These are phyloP conservation scores for Callinectes sapidus DNA, from an alignment of 2,888 invertebrate species.

Conservation along the genomic window DNA sequence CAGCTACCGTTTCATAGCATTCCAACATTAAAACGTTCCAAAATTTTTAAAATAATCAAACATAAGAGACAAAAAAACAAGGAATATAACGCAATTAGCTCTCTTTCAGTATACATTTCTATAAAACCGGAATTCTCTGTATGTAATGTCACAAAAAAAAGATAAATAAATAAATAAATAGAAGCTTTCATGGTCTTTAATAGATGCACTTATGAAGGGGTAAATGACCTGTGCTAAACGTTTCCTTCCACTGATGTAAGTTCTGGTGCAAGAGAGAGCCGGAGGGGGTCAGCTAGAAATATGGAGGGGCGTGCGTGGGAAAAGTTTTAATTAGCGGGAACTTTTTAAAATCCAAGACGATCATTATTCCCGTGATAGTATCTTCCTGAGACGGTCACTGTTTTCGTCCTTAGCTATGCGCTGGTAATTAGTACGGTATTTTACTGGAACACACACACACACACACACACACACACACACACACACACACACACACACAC, in stretches of 20 bases:
- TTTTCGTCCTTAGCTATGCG: neutral
- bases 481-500: no score
- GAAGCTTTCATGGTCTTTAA: neutral
- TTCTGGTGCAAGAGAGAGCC: neutral
- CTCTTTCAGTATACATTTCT: neutral
- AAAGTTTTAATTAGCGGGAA: neutral
- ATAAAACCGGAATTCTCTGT: neutral
- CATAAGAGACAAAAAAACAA: neutral
- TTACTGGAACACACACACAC: neutral
- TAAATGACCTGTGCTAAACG: neutral
- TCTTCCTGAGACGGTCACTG: neutral
- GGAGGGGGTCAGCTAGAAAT: neutral
- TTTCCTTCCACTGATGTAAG: neutral
- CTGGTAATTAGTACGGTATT: neutral
- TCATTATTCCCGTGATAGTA: neutral
- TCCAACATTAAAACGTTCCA: neutral
- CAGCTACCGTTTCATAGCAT: neutral
- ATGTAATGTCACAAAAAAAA: neutral
- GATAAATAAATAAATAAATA: neutral
- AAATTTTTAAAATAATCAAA: neutral
- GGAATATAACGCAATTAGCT: neutral
- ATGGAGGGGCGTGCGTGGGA: neutral
- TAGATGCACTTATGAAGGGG: neutral
- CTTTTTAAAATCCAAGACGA: neutral
- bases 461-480: no score